A percentile compares a stretch with the other conserved stretches of the same genome.
Evolutionary conservation across 2,888 invertebrate genomes (phyloP).

Genomic region (Scelioninae gen. 1): DNA sequence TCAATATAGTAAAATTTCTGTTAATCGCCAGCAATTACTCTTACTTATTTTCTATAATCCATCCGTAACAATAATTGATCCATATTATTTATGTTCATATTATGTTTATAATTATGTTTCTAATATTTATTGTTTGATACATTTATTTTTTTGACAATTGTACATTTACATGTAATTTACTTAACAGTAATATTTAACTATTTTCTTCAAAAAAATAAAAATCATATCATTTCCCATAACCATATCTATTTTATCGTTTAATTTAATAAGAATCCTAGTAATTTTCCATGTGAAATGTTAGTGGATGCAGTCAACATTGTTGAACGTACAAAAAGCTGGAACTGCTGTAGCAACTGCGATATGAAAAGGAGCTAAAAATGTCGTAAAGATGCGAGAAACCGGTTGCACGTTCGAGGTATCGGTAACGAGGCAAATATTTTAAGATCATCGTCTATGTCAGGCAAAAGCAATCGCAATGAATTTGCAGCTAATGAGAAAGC

Average conservation of each 20-base stretch:
- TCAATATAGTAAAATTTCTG: too few relatives aligned
- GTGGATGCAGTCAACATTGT: constrained; percentile 16
- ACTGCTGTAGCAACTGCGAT: constrained; percentile 9
- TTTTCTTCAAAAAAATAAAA: background rate
- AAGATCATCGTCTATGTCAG: constrained; percentile 27
- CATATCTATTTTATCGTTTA: constrained; percentile 1
- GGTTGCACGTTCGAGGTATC: constrained; percentile 54
- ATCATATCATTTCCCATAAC: background rate
- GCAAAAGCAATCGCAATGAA: constrained; percentile 44
- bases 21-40: too few relatives aligned
- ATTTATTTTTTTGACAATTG: too few relatives aligned
- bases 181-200: too few relatives aligned
- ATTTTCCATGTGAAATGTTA: constrained; percentile 13
- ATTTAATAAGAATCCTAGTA: constrained; percentile 8
- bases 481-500: constrained; percentile 34
- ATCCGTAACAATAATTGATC: too few relatives aligned
- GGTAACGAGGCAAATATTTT: constrained; percentile 57
- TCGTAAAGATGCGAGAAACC: constrained; percentile 57
- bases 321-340: constrained; percentile 17
- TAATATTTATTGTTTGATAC: too few relatives aligned
- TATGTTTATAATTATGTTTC: too few relatives aligned
- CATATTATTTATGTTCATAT: too few relatives aligned
- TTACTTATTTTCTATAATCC: too few relatives aligned
- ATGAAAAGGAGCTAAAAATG: constrained; percentile 45
- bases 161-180: too few relatives aligned